Conservation (phyloP, 1,140 invertebrate genomes). For the Nasonia longicornis region DNA sequence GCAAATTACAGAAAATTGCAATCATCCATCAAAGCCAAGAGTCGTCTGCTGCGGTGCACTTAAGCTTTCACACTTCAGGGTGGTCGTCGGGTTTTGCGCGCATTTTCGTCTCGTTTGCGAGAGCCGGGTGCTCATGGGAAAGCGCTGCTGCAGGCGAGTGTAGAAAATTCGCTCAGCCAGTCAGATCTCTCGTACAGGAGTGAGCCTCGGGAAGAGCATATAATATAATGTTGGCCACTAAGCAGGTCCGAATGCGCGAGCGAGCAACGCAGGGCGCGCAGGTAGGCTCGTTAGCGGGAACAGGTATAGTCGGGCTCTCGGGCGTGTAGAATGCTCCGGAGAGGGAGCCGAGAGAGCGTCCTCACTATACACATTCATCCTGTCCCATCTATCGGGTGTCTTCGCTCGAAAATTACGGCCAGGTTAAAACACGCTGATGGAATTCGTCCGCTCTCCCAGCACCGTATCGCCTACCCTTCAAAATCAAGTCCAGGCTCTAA, state of each 20-base stretch:
- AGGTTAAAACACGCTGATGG: conserved; percentile 3
- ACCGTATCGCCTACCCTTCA: neutral
- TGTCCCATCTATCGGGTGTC: conserved; percentile 61
- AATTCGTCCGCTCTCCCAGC: neutral
- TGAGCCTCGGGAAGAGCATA: too few relatives aligned
- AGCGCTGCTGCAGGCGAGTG: too few relatives aligned
- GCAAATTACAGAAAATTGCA: conserved; percentile 15
- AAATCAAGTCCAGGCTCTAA: neutral
- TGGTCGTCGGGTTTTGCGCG: conserved; percentile 10
- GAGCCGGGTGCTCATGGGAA: neutral
- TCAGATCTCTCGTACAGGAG: too few relatives aligned
- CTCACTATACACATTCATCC: neutral
- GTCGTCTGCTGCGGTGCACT: neutral
- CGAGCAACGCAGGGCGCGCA: conserved; percentile 62
- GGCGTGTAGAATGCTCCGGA: conserved; percentile 57
- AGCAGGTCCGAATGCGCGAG: conserved; percentile 51
- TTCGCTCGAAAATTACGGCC: conserved; percentile 21
- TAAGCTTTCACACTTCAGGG: neutral
- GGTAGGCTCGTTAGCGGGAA: conserved; percentile 68
- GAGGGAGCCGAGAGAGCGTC: neutral
- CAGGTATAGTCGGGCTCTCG: conserved; percentile 60
- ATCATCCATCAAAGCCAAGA: neutral
- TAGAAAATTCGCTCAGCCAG: neutral
- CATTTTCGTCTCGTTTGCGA: neutral
- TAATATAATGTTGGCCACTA: too few relatives aligned